These are phyloP conservation scores for Tuberolachnus salignus DNA, from an alignment of 2,888 invertebrate species.

Conservation along the genomic window DNA sequence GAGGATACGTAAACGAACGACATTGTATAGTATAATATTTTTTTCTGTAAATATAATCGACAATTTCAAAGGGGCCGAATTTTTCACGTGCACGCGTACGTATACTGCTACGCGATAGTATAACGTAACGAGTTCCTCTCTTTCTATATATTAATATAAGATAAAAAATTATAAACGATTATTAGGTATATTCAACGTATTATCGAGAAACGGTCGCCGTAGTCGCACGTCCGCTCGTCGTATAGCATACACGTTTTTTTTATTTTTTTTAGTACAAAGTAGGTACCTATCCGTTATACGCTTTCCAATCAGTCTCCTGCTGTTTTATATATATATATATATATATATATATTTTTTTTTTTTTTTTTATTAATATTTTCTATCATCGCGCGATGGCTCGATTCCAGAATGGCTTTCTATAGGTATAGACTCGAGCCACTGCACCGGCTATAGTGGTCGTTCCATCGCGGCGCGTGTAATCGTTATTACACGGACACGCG, in stretches of 20 bases:
- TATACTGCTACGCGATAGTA: too few relatives aligned
- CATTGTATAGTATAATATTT: too few relatives aligned
- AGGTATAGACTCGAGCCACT: neutral
- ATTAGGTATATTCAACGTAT: too few relatives aligned
- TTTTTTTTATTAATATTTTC: conserved; percentile 30
- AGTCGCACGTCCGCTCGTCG: neutral
- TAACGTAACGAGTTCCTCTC: too few relatives aligned
- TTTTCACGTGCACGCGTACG: too few relatives aligned
- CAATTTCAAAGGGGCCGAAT: too few relatives aligned
- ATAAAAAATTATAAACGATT: too few relatives aligned
- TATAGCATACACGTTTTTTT: conserved; percentile 1
- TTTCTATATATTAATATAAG: too few relatives aligned
- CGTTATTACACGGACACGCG: neutral
- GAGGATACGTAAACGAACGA: too few relatives aligned
- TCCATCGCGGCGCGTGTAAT: neutral
- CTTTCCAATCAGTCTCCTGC: conserved; percentile 46
- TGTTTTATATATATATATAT: neutral
- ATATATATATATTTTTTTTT: neutral
- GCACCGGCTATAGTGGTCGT: neutral
- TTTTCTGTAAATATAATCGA: too few relatives aligned
- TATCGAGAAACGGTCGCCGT: too few relatives aligned
- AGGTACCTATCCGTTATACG: conserved; percentile 21
- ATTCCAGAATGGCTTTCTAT: conserved; percentile 52
- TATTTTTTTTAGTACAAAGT: conserved; percentile 11
- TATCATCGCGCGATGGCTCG: conserved; percentile 37